Conservation (phyloP, 2,888 invertebrate genomes). For the Seladonia tumulorum region DNA sequence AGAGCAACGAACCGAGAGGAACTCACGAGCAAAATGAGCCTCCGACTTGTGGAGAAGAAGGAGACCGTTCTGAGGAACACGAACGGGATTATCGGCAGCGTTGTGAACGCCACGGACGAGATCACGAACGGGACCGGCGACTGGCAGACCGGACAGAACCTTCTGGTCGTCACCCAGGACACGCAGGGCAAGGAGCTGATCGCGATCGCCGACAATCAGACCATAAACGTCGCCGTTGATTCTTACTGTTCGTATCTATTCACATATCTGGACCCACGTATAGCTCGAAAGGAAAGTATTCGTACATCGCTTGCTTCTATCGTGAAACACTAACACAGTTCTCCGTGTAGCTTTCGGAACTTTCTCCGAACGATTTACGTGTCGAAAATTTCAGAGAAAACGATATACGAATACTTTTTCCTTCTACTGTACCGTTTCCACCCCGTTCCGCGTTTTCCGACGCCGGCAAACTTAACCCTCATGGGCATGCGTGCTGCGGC, state of each 20-base stretch:
- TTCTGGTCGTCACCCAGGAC: slow-evolving; percentile 76
- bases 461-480: neutral
- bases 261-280: neutral
- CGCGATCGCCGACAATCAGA: slow-evolving; percentile 74
- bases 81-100: slow-evolving; percentile 48
- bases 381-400: neutral
- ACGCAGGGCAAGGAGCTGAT: slow-evolving; percentile 74
- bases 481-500: neutral
- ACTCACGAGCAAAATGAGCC: slow-evolving; percentile 63
- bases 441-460: neutral
- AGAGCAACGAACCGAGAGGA: slow-evolving; percentile 6
- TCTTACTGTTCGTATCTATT: slow-evolving; percentile 78
- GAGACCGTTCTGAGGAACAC: slow-evolving; percentile 54
- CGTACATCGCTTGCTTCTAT: neutral
- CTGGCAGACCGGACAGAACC: slow-evolving; percentile 71
- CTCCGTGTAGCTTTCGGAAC: neutral
- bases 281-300: neutral
- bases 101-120: slow-evolving; percentile 55
- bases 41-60: slow-evolving; percentile 63
- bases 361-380: neutral
- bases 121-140: slow-evolving; percentile 60
- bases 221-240: slow-evolving; percentile 74
- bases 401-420: neutral
- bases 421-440: neutral
- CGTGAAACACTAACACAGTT: neutral